phyloP scores from a whole-genome alignment of 35 echinoderm and acorn worm species.

The Strongylocentrotus purpuratus region DNA sequence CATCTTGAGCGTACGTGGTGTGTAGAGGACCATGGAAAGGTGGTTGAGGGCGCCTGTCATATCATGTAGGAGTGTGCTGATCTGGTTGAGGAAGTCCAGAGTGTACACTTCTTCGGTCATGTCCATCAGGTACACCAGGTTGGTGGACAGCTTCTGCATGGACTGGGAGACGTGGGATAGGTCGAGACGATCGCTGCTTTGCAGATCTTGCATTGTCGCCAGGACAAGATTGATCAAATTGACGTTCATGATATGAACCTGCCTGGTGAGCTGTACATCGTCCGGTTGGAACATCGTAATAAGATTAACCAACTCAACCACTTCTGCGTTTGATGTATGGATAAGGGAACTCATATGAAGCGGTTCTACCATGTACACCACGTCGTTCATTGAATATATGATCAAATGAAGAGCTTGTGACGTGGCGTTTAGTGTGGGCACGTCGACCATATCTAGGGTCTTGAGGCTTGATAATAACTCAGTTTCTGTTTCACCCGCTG shows the following conservation, averaged over 20 bases:
- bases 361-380: slow-evolving; percentile 51
- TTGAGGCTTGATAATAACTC: slow-evolving; percentile 12
- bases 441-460: background rate
- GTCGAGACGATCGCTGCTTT: slow-evolving; percentile 62
- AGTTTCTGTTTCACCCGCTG: slow-evolving; percentile 6
- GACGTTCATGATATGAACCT: slow-evolving; percentile 59
- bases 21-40: slow-evolving; percentile 49
- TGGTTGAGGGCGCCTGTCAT: slow-evolving; percentile 66
- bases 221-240: slow-evolving; percentile 74
- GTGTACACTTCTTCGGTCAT: slow-evolving; percentile 46
- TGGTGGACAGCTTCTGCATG: slow-evolving; percentile 67
- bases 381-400: slow-evolving; percentile 30
- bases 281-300: slow-evolving; percentile 3
- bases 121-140: slow-evolving; percentile 80
- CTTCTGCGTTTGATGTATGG: background rate
- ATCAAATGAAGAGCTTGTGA: slow-evolving; percentile 2
- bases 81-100: slow-evolving; percentile 55
- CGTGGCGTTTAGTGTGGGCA: slow-evolving; percentile 21
- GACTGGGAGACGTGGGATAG: slow-evolving; percentile 70
- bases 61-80: slow-evolving; percentile 64
- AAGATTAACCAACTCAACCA: slow-evolving; percentile 14
- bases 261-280: slow-evolving; percentile 25
- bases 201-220: slow-evolving; percentile 54
- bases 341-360: slow-evolving; percentile 25
- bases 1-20: slow-evolving; percentile 64